Percentiles rank a stretch among this genome's conserved stretches.
phyloP scores from a whole-genome alignment of 2,797 vertebrate species.

The Enteromius argenteus region DNA sequence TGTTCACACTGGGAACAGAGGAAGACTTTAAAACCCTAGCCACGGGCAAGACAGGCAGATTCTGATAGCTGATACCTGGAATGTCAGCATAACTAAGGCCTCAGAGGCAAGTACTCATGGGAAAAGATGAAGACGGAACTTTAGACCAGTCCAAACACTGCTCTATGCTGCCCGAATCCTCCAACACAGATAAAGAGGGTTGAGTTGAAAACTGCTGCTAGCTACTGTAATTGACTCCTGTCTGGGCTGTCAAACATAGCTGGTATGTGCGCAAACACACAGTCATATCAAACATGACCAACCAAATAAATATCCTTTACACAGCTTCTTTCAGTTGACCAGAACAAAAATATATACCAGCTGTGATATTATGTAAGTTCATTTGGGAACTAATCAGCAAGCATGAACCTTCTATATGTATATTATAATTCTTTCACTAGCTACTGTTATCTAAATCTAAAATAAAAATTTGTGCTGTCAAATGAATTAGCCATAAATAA shows the following conservation, averaged over 20 bases:
- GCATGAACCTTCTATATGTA: not conserved
- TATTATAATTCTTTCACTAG: not conserved
- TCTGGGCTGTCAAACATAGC: slow-evolving; percentile 7
- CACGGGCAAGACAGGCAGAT: slow-evolving; percentile 70
- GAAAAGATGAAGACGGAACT: slow-evolving; percentile 72
- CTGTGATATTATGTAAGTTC: not conserved
- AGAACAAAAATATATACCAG: not conserved
- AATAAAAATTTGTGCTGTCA: not conserved
- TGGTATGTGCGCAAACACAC: not conserved
- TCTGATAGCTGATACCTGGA: slow-evolving; percentile 70
- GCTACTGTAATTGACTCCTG: slow-evolving; percentile 14
- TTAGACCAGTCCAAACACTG: slow-evolving; percentile 69
- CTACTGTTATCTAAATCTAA: not conserved
- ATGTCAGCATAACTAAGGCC: slow-evolving; percentile 58
- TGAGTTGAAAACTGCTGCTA: slow-evolving; percentile 22
- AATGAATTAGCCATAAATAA: not conserved
- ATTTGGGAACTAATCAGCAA: not conserved
- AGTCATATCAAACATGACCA: not conserved
- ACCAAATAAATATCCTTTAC: not conserved
- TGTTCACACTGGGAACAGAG: slow-evolving; percentile 76
- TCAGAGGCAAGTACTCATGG: slow-evolving; percentile 65
- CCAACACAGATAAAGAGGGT: not conserved
- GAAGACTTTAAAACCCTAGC: slow-evolving; percentile 70
- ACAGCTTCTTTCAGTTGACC: not conserved
- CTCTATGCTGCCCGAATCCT: slow-evolving; percentile 11